A percentile compares a stretch with the other conserved stretches of the same genome.
Conservation (phyloP, 2,797 vertebrate species). For the Orestias chungarensis region DNA sequence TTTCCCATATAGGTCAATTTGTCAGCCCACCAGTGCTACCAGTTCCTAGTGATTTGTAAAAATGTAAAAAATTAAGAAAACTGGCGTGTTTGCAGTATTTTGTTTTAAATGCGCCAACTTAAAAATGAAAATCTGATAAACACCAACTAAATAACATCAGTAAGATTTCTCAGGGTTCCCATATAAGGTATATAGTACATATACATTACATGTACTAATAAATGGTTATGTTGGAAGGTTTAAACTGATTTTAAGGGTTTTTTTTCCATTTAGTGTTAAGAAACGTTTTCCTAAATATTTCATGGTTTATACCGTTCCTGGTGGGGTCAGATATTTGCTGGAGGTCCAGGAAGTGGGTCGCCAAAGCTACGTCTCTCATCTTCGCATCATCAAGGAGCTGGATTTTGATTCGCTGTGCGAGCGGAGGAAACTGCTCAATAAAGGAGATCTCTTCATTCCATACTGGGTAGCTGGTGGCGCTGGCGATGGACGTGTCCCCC, state of each 20-base stretch:
- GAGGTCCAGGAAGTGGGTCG: slow-evolving; percentile 90
- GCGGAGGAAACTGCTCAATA: slow-evolving; percentile 92
- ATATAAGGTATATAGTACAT: too few species aligned
- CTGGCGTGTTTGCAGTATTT: too few species aligned
- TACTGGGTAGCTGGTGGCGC: slow-evolving; percentile 79
- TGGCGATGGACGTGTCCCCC: slow-evolving; percentile 90
- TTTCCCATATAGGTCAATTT: neutral
- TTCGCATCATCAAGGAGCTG: slow-evolving; percentile 89
- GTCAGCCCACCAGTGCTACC: neutral
- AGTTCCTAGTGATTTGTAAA: neutral
- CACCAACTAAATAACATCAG: neutral
- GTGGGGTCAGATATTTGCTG: slow-evolving; percentile 89
- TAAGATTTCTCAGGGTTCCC: neutral
- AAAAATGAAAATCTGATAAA: neutral
- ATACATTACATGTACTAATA: too few species aligned
- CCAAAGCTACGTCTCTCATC: slow-evolving; percentile 85
- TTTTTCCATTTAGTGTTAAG: neutral
- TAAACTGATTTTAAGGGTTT: neutral
- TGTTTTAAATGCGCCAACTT: too few species aligned
- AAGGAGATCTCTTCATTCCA: slow-evolving; percentile 96
- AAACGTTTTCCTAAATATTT: neutral
- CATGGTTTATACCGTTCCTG: slow-evolving; percentile 82
- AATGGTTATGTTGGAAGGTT: neutral
- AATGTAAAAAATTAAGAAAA: too few species aligned
- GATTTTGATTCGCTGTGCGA: slow-evolving; percentile 87